Percentiles rank a stretch among this genome's conserved stretches.
These are phyloP conservation scores for Labeo calbasu DNA, from an alignment of 2,797 vertebrate species.

Conservation along the genomic window DNA sequence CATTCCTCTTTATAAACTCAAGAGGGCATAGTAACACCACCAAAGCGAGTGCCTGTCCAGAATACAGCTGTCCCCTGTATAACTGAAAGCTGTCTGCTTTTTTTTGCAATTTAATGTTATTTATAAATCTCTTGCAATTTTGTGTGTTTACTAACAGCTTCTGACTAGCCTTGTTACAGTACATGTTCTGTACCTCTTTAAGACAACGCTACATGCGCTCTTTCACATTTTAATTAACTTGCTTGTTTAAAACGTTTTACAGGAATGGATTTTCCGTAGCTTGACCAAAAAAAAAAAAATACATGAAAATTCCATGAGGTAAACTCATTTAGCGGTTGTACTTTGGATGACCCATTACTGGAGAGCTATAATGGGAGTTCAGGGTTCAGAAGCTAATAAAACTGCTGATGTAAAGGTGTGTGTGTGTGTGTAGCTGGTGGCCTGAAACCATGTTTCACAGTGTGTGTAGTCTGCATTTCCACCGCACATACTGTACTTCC, in stretches of 20 bases:
- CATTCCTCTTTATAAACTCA: slow-evolving; percentile 55
- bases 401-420: background rate
- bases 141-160: no score
- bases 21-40: slow-evolving; percentile 65
- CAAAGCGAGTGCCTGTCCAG: background rate
- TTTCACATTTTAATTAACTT: background rate
- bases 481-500: background rate
- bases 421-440: background rate
- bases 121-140: background rate
- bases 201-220: background rate
- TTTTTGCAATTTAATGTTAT: background rate
- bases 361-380: background rate
- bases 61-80: background rate
- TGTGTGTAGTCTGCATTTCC: background rate
- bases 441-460: background rate
- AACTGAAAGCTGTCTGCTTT: background rate
- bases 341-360: background rate
- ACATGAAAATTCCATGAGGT: background rate
- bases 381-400: slow-evolving; percentile 24
- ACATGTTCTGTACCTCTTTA: background rate
- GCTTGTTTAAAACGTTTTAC: background rate
- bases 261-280: background rate
- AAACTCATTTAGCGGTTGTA: slow-evolving; percentile 10
- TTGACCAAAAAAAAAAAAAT: background rate
- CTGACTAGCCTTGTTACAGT: background rate